Evolutionary conservation across 2,113 vertebrate genomes (phyloP), one percentile per base, ranked within the genome.

Genomic region (Marcusenius ussheri): DNA sequence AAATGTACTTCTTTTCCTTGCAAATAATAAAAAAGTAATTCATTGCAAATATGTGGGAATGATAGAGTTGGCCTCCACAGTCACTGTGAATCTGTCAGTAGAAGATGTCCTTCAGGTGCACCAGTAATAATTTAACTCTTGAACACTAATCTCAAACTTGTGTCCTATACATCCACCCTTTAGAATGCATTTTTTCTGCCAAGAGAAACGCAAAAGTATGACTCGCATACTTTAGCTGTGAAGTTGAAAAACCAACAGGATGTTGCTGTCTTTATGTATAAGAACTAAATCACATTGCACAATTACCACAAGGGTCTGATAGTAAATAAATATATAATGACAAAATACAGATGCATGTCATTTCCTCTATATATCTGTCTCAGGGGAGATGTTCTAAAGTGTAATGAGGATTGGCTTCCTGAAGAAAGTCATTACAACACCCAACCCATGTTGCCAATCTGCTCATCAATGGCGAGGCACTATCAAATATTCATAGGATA

Each of bases 1-100:
- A 27, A 88, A 45, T 62, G 31, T 47, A n/a, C 9, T 50, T 56
- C 9, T 53, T 56, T 87, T 47, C 80, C 49, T 53, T 42, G 31
- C 3, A 10, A 89, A 83, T 53, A 42, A 47, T 31, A 46, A 80
- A 92, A 94, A 94, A 93, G 92, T 92, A 92, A 94, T 95, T 95
- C 94, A 93, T 93, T 93, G 90, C 91, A 90, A 93, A 93, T 91
- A 93, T 92, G 92, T 93, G 93, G 92, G 91, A 92, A 92, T 93
- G 90, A 92, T 91, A 92, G 91, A 92, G 93, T 92, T 92, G 93
- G 92, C 90, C 87, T 89, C 91, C 88, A 90, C 66, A 19, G 66
- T 89, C 87, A 58, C 88, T 89, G 62, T 90, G 85, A 84, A 80
- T 70, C 90, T 88, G 31, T 50, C 86, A 66, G 39, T 13, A 31